Conservation (phyloP, 2,797 vertebrate species). For the Cottoperca gobio region DNA sequence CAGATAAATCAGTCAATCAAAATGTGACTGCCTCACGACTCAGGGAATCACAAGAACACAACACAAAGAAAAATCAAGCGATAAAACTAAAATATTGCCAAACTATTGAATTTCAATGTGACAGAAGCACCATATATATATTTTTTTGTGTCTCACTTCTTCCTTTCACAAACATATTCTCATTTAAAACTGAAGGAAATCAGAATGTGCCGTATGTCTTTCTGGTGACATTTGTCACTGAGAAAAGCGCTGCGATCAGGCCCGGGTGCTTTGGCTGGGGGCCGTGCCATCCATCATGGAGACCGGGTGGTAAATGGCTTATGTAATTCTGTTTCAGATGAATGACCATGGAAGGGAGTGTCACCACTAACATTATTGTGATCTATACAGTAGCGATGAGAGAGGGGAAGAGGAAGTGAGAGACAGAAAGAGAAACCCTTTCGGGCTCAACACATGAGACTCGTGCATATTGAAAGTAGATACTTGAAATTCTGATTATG, state of each 20-base stretch:
- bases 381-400: constrained; percentile 76
- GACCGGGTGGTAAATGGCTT: constrained; percentile 84
- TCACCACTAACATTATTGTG: constrained; percentile 81
- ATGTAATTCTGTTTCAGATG: constrained; percentile 85
- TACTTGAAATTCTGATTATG: constrained; percentile 12
- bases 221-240: constrained; percentile 75
- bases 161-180: constrained; percentile 66
- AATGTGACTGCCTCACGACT: constrained; percentile 19
- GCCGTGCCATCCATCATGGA: constrained; percentile 80
- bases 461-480: neutral
- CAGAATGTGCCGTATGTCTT: constrained; percentile 66
- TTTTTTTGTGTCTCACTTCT: constrained; percentile 32
- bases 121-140: constrained; percentile 6
- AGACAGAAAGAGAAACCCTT: constrained; percentile 22
- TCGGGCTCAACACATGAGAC: constrained; percentile 20
- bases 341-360: constrained; percentile 80
- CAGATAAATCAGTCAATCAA: constrained; percentile 51
- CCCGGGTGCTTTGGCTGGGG: constrained; percentile 72
- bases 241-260: constrained; percentile 72
- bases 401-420: constrained; percentile 33
- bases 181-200: constrained; percentile 73
- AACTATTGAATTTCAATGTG: neutral
- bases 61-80: neutral
- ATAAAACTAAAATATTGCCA: neutral
- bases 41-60: constrained; percentile 11